Evolutionary conservation across 2,113 vertebrate species (phyloP).

Genomic region (Monopterus albus): DNA sequence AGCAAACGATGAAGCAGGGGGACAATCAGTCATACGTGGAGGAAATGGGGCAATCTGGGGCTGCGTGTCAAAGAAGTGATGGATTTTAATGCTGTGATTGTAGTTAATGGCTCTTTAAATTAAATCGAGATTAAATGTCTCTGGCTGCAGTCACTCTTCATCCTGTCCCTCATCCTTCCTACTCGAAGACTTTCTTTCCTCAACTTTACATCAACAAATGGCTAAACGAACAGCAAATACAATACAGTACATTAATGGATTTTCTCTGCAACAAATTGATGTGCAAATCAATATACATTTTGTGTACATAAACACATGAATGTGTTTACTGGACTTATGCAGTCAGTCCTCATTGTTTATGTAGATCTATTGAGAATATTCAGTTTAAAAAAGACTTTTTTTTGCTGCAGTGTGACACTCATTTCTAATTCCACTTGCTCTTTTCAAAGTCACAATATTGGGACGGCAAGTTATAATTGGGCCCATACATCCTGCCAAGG

Average conservation of each 20-base stretch:
- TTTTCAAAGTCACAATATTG: conserved; percentile 70
- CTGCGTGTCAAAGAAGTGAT: conserved; percentile 81
- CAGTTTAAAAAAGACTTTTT: conserved; percentile 28
- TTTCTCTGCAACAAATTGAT: background rate
- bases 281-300: conserved; percentile 2
- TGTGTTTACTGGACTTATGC: conserved; percentile 3
- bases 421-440: conserved; percentile 68
- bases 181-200: conserved; percentile 42
- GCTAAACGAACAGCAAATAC: too few relatives aligned
- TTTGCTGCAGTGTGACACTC: conserved; percentile 19
- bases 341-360: background rate
- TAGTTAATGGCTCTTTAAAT: conserved; percentile 86
- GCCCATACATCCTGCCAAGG: conserved; percentile 73
- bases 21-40: conserved; percentile 79
- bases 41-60: conserved; percentile 80
- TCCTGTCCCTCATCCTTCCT: conserved; percentile 46
- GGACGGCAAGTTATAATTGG: conserved; percentile 75
- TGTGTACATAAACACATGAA: background rate
- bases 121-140: conserved; percentile 82
- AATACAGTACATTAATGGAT: background rate
- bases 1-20: conserved; percentile 64
- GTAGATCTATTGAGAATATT: conserved; percentile 36
- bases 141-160: conserved; percentile 62
- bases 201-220: conserved; percentile 46
- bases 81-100: conserved; percentile 83